Conservation (phyloP, 2,888 invertebrate genomes). For the Pammene aurita region DNA sequence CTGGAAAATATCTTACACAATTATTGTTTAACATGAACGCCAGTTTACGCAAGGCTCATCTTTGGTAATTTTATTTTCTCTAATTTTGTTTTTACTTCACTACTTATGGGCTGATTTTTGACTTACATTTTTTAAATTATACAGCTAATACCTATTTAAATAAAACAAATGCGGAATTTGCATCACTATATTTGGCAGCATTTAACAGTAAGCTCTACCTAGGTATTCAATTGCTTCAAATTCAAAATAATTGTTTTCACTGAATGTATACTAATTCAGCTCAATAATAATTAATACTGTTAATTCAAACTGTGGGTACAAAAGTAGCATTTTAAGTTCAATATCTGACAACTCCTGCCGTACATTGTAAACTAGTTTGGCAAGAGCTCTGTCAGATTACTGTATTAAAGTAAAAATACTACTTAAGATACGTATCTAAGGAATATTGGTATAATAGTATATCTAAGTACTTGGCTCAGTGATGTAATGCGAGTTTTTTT, state of each 20-base stretch:
- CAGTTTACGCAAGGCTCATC: constrained; percentile 23
- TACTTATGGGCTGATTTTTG: constrained; percentile 12
- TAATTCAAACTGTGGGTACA: too few relatives aligned
- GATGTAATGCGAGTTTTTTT: too few relatives aligned
- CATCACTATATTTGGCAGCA: not conserved
- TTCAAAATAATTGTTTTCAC: not conserved
- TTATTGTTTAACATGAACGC: constrained; percentile 9
- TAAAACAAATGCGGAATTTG: not conserved
- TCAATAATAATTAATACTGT: too few relatives aligned
- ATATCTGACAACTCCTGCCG: too few relatives aligned
- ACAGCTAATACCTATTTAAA: not conserved
- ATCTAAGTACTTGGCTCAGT: too few relatives aligned
- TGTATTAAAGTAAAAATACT: too few relatives aligned
- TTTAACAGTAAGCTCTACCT: not conserved
- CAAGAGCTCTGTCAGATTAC: too few relatives aligned
- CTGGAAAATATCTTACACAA: not conserved
- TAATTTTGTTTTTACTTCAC: constrained; percentile 27
- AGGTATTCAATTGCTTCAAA: not conserved
- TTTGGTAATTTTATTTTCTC: constrained; percentile 12
- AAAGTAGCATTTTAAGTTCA: too few relatives aligned
- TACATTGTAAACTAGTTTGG: too few relatives aligned
- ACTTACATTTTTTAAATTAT: not conserved
- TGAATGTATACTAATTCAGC: too few relatives aligned
- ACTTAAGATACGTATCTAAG: too few relatives aligned
- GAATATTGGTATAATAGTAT: too few relatives aligned